Evolutionary conservation across 1,140 invertebrate species (phyloP).

Genomic region (Hyles euphorbiae): DNA sequence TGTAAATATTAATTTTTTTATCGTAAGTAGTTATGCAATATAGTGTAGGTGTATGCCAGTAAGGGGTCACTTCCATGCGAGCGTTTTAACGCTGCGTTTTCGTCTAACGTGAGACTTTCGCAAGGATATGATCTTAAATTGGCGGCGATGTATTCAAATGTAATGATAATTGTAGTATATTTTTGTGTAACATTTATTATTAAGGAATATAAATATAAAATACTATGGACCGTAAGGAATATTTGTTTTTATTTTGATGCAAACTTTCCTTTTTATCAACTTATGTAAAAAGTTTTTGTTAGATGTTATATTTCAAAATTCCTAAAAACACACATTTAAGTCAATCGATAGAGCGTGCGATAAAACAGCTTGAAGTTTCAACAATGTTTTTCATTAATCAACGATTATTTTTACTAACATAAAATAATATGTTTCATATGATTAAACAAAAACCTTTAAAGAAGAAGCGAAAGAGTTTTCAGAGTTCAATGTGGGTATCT

Average conservation of each 20-base stretch:
- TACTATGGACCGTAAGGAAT: constrained; percentile 7
- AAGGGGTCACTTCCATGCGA: not conserved
- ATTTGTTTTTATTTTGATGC: constrained; percentile 16
- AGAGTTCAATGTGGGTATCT: too few species aligned
- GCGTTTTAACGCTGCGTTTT: not conserved
- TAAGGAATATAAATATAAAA: constrained; percentile 47
- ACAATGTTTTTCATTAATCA: too few species aligned
- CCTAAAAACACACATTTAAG: too few species aligned
- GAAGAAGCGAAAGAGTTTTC: too few species aligned
- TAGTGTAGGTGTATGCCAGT: not conserved
- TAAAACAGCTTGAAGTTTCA: too few species aligned
- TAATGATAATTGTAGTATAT: constrained; percentile 41
- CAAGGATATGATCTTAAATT: not conserved
- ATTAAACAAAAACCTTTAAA: too few species aligned
- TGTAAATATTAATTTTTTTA: constrained; percentile 31
- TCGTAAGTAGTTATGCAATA: constrained; percentile 29
- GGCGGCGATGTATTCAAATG: constrained; percentile 33
- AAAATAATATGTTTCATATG: too few species aligned
- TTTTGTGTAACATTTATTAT: constrained; percentile 41
- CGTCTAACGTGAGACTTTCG: not conserved
- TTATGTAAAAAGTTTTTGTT: not conserved
- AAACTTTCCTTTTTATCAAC: not conserved
- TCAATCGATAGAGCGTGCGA: too few species aligned
- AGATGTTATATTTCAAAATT: too few species aligned
- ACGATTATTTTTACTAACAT: too few species aligned